Percentiles rank a stretch among this genome's conserved stretches.
Conservation (phyloP, 2,113 vertebrate species). For the Heliornis fulica region DNA sequence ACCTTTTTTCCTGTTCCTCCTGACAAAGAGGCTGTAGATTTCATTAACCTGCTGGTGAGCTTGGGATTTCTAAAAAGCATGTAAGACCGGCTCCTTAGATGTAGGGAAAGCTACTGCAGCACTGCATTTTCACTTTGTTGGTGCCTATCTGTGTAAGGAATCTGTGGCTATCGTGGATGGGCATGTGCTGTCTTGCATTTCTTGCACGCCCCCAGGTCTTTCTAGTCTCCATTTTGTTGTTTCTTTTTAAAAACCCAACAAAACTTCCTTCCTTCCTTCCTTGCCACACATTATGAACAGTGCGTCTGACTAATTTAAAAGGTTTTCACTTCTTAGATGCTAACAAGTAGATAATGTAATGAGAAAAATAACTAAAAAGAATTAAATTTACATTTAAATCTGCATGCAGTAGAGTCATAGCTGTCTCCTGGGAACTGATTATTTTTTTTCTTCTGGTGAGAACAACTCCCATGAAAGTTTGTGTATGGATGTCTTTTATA, state of each 20-base stretch:
- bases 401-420: background rate
- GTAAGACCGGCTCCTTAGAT: background rate
- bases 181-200: slow-evolving; percentile 2
- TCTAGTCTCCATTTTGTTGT: background rate
- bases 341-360: background rate
- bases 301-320: background rate
- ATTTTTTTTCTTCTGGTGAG: background rate
- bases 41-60: background rate
- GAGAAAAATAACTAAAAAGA: background rate
- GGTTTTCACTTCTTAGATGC: background rate
- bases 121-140: background rate
- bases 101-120: background rate
- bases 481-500: background rate
- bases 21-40: background rate
- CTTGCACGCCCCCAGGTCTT: background rate
- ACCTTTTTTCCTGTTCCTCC: background rate
- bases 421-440: background rate
- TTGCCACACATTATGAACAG: background rate
- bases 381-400: background rate
- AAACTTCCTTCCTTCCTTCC: background rate
- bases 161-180: background rate
- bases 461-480: background rate
- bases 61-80: background rate
- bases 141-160: background rate
- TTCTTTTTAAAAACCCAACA: background rate